Evolutionary conservation across 2,113 vertebrate species (phyloP), one percentile per base, ranked within the genome.

Genomic region (Parus major): DNA sequence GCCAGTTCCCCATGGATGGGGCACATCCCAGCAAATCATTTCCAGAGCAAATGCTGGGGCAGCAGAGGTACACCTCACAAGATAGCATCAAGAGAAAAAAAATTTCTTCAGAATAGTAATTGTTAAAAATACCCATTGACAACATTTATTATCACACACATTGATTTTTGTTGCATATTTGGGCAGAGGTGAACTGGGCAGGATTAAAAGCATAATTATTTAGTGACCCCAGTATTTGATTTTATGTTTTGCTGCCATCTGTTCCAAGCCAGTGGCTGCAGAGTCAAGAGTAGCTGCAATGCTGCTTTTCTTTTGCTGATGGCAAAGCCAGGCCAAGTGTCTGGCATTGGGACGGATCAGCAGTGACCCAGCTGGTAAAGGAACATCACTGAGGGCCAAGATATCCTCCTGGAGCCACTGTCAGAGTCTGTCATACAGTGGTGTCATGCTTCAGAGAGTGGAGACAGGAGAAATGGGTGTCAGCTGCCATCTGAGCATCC

Each of bases 171-270:
- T 10, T 52, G 76, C 31, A 10, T 39, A 41, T 77, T 80, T 83
- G 85, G 84, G 46, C 73, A 89, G 86, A 91, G 53, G 84, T 90
- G 84, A 93, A 93, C 8, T 57, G 42, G 61, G 59, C 41, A 82
- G 82, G 66, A 96, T 72, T 90, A 89, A 95, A 93, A 88, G 61
- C 73, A 39, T 39, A 79, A 82, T 82, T 16, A 87, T 82, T 84
- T 89, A 85, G 92, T 35, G 14, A 93, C 70, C 35, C 65, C 29
- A 50, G 57, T 76, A 85, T 36, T 91, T 82, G 86, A 89, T 90
- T 87, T 68, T 42, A 72, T 57, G 55, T 84, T 96, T 95, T 93
- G 50, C 47, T 72, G 70, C 77, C 65, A 61, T 12, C n/a, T 60
- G 42, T 39, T 91, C 27, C 71, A 80, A 75, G 73, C 53, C 86